Evolutionary conservation across 2,797 vertebrate species (phyloP).

Genomic region (Falco novaeseelandiae): DNA sequence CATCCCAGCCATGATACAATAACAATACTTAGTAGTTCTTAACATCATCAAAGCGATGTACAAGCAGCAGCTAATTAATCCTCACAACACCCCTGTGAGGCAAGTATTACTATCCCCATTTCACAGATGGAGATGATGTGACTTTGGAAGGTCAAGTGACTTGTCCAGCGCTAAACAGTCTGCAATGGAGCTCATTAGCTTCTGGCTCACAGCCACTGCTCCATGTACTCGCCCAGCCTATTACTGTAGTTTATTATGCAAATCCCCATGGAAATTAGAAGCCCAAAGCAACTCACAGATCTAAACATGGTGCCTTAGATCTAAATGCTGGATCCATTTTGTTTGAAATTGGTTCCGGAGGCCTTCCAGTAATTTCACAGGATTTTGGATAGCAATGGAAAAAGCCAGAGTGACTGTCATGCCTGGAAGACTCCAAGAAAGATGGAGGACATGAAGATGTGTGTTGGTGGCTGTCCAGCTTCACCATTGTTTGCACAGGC

Average conservation of each 20-base stretch:
- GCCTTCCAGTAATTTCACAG: neutral
- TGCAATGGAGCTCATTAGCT: constrained; percentile 25
- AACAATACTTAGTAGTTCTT: constrained; percentile 60
- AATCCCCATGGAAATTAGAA: constrained; percentile 51
- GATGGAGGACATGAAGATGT: neutral
- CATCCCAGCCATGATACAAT: constrained; percentile 35
- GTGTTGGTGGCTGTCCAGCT: neutral
- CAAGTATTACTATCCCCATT: constrained; percentile 49
- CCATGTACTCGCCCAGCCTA: neutral
- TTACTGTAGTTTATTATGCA: constrained; percentile 42
- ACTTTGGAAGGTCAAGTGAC: constrained; percentile 27
- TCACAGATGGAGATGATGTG: constrained; percentile 5
- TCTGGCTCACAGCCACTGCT: constrained; percentile 36
- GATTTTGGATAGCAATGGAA: neutral
- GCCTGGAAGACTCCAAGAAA: neutral
- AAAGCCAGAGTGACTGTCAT: neutral
- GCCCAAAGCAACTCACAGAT: constrained; percentile 32
- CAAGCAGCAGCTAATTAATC: constrained; percentile 59
- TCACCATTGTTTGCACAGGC: neutral
- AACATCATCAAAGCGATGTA: constrained; percentile 64
- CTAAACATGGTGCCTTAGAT: neutral
- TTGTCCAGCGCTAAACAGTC: constrained; percentile 34
- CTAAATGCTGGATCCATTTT: neutral
- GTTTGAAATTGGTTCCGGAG: neutral
- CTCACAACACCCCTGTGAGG: constrained; percentile 60